Evolutionary conservation across 2,888 invertebrate genomes (phyloP).

Genomic region (Gonocerus acuteangulatus): DNA sequence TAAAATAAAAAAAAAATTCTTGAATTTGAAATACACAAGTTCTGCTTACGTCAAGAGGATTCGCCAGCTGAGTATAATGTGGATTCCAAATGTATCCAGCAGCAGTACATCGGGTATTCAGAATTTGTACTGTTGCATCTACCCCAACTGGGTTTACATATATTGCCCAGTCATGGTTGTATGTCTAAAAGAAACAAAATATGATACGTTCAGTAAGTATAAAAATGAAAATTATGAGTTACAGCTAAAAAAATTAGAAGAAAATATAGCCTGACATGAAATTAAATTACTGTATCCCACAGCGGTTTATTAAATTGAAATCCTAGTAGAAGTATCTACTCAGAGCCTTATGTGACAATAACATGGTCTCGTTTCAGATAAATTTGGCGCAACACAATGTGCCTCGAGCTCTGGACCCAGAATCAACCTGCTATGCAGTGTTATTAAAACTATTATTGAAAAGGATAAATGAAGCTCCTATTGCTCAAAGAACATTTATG

Average conservation of each 20-base stretch:
- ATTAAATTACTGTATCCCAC: neutral
- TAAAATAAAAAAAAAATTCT: constrained; percentile 7
- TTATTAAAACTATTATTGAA: no score
- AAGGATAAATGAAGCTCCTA: no score
- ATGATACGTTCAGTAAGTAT: neutral
- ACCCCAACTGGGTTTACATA: constrained; percentile 87
- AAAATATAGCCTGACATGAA: neutral
- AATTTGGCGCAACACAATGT: no score
- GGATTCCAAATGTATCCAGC: constrained; percentile 91
- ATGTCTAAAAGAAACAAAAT: constrained; percentile 27
- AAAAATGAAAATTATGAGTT: neutral
- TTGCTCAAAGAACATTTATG: no score
- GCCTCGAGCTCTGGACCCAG: no score
- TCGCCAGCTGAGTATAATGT: constrained; percentile 79
- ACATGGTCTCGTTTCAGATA: no score
- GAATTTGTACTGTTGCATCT: constrained; percentile 75
- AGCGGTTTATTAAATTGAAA: no score
- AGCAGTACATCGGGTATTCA: constrained; percentile 75
- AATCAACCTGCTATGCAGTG: no score
- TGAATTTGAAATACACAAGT: constrained; percentile 1
- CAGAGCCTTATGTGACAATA: no score
- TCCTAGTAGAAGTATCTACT: no score
- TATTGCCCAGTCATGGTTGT: constrained; percentile 79
- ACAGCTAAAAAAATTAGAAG: neutral
- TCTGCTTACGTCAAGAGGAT: constrained; percentile 69